A percentile compares a stretch with the other conserved stretches of the same genome.
Conservation (phyloP, 2,113 vertebrate species). For the Syngnathus typhle region DNA sequence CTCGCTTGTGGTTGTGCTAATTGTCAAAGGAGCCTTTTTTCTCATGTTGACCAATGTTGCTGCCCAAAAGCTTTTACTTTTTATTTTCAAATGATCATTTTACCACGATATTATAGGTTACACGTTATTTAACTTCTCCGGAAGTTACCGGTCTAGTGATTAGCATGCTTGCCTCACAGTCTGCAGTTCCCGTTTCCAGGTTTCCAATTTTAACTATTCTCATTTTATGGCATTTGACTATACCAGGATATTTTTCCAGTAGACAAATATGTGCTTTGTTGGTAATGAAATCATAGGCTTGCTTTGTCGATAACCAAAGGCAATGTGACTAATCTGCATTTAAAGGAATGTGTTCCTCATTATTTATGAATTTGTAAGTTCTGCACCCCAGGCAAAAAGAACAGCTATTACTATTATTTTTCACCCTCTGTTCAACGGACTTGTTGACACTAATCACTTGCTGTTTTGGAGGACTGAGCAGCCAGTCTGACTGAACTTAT, state of each 20-base stretch:
- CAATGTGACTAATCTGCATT: constrained; percentile 1
- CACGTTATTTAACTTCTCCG: no score
- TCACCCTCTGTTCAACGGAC: background rate
- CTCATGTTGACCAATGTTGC: background rate
- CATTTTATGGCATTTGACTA: background rate
- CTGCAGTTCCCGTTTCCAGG: no score
- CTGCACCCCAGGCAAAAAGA: background rate
- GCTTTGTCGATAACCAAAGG: background rate
- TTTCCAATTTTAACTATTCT: background rate
- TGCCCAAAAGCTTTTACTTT: background rate
- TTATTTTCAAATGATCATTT: no score
- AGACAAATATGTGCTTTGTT: background rate
- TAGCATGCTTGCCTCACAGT: no score
- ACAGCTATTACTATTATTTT: background rate
- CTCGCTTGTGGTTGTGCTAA: background rate
- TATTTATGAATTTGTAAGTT: background rate
- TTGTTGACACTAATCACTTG: background rate
- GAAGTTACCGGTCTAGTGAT: no score
- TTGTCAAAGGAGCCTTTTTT: background rate
- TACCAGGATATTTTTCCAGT: background rate
- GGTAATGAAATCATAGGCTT: background rate
- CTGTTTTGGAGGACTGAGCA: background rate
- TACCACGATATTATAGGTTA: no score
- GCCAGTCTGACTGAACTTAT: background rate
- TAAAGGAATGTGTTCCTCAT: background rate